phyloP scores from a whole-genome alignment of 2,797 vertebrate species.

The Rhinogobio ventralis region DNA sequence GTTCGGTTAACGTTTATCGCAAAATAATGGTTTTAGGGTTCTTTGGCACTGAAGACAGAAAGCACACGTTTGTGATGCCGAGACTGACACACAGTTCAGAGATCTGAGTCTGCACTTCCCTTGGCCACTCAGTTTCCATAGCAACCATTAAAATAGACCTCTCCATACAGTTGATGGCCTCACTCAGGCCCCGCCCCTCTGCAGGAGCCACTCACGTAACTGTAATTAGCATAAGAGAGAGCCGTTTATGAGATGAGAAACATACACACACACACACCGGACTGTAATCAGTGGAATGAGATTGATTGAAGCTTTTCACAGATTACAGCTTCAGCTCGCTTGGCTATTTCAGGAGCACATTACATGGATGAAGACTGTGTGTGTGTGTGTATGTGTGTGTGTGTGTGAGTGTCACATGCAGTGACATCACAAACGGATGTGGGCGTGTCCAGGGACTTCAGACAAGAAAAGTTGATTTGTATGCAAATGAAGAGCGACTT shows the following conservation, averaged over 20 bases:
- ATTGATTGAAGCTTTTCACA: slow-evolving; percentile 80
- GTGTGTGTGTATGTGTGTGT: slow-evolving; percentile 12
- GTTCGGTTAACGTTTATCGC: no score
- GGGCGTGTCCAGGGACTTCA: no score
- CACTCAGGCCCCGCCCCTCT: slow-evolving; percentile 21
- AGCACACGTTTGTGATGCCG: slow-evolving; percentile 5
- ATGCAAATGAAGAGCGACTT: no score
- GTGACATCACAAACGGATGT: no score
- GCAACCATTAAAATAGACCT: slow-evolving; percentile 85
- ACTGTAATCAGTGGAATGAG: slow-evolving; percentile 81
- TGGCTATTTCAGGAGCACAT: slow-evolving; percentile 79
- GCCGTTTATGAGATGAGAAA: slow-evolving; percentile 16
- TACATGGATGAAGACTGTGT: slow-evolving; percentile 38
- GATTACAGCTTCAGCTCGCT: slow-evolving; percentile 79
- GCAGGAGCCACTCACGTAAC: slow-evolving; percentile 33
- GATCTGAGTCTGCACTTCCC: slow-evolving; percentile 80
- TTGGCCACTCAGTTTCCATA: slow-evolving; percentile 84
- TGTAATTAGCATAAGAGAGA: slow-evolving; percentile 42
- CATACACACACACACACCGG: slow-evolving; percentile 56
- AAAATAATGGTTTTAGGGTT: no score
- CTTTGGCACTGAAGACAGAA: not conserved
- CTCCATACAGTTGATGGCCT: slow-evolving; percentile 71
- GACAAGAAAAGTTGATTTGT: no score
- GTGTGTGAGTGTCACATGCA: not conserved
- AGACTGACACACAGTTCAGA: slow-evolving; percentile 64